These are phyloP conservation scores for Chaenodraco wilsoni DNA, from an alignment of 2,797 vertebrate species.

Conservation along the genomic window DNA sequence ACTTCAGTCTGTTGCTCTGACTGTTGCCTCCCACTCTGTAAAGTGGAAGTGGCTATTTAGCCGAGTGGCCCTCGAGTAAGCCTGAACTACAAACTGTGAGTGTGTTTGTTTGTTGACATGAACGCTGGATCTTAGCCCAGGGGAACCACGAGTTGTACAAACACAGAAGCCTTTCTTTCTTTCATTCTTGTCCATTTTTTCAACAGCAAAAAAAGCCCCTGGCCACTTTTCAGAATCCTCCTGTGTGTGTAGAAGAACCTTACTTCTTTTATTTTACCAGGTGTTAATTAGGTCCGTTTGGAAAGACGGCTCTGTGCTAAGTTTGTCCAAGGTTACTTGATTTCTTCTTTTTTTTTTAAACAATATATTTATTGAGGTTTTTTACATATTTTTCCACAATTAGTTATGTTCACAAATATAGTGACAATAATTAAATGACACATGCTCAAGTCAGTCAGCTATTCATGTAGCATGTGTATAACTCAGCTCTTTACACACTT, in stretches of 20 bases:
- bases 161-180: neutral
- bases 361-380: too few relatives aligned
- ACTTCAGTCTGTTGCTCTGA: neutral
- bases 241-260: conserved; percentile 19
- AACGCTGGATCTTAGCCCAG: conserved; percentile 24
- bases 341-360: neutral
- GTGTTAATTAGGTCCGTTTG: conserved; percentile 23
- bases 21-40: neutral
- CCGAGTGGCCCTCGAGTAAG: conserved; percentile 4
- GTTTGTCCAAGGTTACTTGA: neutral
- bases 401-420: too few relatives aligned
- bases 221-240: conserved; percentile 32
- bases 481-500: too few relatives aligned
- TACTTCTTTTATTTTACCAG: conserved; percentile 13
- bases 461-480: too few relatives aligned
- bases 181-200: conserved; percentile 22
- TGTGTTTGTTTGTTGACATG: conserved; percentile 16
- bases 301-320: conserved; percentile 1
- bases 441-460: too few relatives aligned
- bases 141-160: neutral
- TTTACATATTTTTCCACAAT: too few relatives aligned
- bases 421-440: too few relatives aligned
- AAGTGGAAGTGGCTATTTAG: neutral
- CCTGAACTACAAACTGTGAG: neutral
- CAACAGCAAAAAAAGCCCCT: conserved; percentile 25